These are phyloP conservation scores for Argyra leucocephala DNA, from an alignment of 2,888 invertebrate species.

Conservation along the genomic window DNA sequence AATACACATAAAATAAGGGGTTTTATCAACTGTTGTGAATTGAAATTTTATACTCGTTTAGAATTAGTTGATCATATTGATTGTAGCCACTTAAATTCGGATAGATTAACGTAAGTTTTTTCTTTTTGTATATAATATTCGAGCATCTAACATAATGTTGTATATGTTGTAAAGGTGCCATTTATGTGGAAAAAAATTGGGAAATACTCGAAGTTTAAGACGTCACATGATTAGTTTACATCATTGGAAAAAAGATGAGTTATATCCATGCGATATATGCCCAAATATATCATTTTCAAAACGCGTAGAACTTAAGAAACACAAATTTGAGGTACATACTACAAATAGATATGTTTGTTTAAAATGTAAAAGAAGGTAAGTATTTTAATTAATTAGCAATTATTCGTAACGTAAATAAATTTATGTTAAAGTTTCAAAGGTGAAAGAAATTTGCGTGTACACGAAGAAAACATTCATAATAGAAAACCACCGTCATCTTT, in stretches of 20 bases:
- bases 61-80: conserved; percentile 3
- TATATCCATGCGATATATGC: not conserved
- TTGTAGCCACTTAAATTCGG: not conserved
- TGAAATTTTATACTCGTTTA: not conserved
- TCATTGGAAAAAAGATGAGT: not conserved
- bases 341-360: not conserved
- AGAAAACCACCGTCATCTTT: not conserved
- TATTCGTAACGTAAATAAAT: not conserved
- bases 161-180: not conserved
- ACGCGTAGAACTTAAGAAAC: not conserved
- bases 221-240: not conserved
- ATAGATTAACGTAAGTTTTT: not conserved
- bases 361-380: not conserved
- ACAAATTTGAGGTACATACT: not conserved
- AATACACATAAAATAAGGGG: not conserved
- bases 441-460: not conserved
- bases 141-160: too few species aligned
- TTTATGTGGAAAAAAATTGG: not conserved
- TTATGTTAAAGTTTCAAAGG: not conserved
- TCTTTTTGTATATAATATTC: too few species aligned
- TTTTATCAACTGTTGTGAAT: not conserved
- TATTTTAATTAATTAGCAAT: not conserved
- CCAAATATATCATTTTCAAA: not conserved
- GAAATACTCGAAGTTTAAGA: not conserved
- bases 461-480: not conserved